Conservation (phyloP, 2,888 invertebrate species). For the Nymphalis polychloros region DNA sequence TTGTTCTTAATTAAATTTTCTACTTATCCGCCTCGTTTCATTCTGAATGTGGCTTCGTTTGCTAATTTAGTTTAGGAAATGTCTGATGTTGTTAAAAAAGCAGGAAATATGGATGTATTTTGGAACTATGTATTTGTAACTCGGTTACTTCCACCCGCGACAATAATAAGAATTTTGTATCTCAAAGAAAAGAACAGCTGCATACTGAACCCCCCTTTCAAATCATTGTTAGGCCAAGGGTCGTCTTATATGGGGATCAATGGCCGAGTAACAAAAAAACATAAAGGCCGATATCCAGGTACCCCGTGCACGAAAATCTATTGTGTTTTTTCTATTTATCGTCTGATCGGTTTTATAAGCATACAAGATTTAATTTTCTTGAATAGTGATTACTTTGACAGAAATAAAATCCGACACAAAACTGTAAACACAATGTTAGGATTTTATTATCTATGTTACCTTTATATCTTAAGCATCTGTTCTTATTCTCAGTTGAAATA, state of each 20-base stretch:
- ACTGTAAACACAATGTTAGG: too few relatives aligned
- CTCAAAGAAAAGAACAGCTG: constrained; percentile 77
- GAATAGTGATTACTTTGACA: neutral
- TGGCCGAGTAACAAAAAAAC: constrained; percentile 65
- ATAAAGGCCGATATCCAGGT: constrained; percentile 70
- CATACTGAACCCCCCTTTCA: constrained; percentile 70
- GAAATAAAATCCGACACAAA: neutral
- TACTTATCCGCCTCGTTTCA: constrained; percentile 13
- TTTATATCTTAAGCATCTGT: too few relatives aligned
- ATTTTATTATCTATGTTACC: neutral
- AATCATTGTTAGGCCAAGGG: constrained; percentile 77
- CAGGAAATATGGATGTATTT: neutral
- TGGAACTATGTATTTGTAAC: constrained; percentile 51
- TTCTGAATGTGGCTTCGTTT: constrained; percentile 35
- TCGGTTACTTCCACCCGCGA: constrained; percentile 54
- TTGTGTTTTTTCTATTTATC: constrained; percentile 39
- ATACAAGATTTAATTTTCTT: constrained; percentile 1
- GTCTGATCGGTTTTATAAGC: constrained; percentile 18
- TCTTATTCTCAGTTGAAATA: too few relatives aligned
- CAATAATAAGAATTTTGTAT: constrained; percentile 56
- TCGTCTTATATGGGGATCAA: constrained; percentile 74
- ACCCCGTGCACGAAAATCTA: constrained; percentile 55
- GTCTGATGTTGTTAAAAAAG: neutral
- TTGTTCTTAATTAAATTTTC: constrained; percentile 17
- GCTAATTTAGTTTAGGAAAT: constrained; percentile 64